Percentiles rank a stretch among this genome's conserved stretches.
Evolutionary conservation across 2,888 invertebrate genomes (phyloP).

Genomic region (Cryptops parisi): DNA sequence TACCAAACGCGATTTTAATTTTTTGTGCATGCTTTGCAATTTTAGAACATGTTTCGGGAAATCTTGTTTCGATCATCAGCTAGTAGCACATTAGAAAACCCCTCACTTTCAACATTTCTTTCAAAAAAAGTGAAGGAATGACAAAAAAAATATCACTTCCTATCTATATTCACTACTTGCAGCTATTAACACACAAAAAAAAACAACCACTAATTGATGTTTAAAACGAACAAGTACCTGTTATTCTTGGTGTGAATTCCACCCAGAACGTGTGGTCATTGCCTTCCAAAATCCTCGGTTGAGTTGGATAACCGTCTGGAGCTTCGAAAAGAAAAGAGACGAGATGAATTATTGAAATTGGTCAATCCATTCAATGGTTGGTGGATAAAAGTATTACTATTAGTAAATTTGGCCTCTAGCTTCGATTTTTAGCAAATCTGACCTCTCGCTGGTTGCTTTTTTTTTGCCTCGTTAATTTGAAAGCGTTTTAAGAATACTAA

Average conservation of each 20-base stretch:
- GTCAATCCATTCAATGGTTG: not conserved
- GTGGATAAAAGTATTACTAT: not conserved
- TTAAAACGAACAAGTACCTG: conserved; percentile 33
- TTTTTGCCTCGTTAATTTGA: too few relatives aligned
- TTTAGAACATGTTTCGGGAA: too few relatives aligned
- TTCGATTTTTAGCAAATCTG: not conserved
- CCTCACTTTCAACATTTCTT: too few relatives aligned
- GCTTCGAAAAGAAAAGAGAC: conserved; percentile 40
- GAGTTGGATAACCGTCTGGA: conserved; percentile 79
- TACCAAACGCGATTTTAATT: too few relatives aligned
- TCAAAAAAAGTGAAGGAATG: too few relatives aligned
- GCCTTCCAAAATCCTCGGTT: conserved; percentile 72
- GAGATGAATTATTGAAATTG: not conserved
- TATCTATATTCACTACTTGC: not conserved
- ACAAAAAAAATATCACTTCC: too few relatives aligned
- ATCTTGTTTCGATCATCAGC: too few relatives aligned
- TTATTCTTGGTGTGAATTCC: conserved; percentile 78
- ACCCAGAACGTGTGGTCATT: conserved; percentile 70
- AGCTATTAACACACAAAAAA: conserved; percentile 7
- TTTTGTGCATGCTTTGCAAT: too few relatives aligned
- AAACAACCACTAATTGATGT: not conserved
- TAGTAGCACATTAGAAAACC: too few relatives aligned
- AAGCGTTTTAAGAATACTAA: too few relatives aligned
- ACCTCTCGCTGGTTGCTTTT: too few relatives aligned
- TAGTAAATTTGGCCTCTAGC: not conserved